These are phyloP conservation scores for Phyllostomus discolor DNA, from an alignment of 2,113 vertebrate genomes.

Conservation along the genomic window DNA sequence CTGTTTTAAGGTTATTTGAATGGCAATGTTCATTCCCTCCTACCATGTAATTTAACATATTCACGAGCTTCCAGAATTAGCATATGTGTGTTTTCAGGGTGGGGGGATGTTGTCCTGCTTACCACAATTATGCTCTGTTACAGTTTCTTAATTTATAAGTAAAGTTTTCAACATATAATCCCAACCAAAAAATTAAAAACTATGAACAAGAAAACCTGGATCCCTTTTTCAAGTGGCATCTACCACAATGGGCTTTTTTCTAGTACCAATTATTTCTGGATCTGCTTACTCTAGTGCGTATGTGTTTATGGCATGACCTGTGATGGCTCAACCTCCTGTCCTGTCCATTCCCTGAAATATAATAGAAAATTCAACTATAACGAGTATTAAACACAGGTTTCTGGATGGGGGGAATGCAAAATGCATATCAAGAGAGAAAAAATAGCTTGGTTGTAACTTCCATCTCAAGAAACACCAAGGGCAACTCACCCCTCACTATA, in stretches of 20 bases:
- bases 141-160: neutral
- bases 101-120: neutral
- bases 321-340: neutral
- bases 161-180: neutral
- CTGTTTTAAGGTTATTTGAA: neutral
- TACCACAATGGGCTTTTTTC: neutral
- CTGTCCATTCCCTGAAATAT: neutral
- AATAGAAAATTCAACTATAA: neutral
- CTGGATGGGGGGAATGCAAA: neutral
- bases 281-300: neutral
- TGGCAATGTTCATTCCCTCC: neutral
- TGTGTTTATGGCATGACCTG: neutral
- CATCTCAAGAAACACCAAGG: neutral
- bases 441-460: neutral
- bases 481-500: neutral
- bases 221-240: neutral
- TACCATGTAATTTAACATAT: neutral
- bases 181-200: neutral
- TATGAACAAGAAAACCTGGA: neutral
- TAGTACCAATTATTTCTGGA: neutral
- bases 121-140: neutral
- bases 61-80: neutral
- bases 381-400: neutral
- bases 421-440: neutral
- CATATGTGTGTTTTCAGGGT: neutral